Percentiles rank a stretch among this genome's conserved stretches.
These are phyloP conservation scores for Amphiura filiformis DNA, from an alignment of 35 echinoderm and acorn worm species.

Conservation along the genomic window DNA sequence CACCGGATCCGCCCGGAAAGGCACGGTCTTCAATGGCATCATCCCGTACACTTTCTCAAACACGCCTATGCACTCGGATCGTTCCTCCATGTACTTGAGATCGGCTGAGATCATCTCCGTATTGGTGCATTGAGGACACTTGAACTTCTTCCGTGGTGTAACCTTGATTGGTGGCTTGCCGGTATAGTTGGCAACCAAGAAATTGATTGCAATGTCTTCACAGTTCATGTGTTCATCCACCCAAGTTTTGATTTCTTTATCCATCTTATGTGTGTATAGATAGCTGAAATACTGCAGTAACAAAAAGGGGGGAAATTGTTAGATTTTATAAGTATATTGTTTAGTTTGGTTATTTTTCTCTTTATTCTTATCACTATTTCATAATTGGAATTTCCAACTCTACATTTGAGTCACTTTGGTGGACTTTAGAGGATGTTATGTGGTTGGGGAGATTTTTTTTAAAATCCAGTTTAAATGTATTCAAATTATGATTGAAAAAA, in stretches of 20 bases:
- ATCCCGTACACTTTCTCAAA: constrained; percentile 83
- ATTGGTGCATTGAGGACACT: constrained; percentile 91
- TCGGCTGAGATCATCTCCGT: constrained; percentile 86
- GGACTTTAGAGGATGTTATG: no score
- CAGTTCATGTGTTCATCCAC: constrained; percentile 99
- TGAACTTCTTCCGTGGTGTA: constrained; percentile 96
- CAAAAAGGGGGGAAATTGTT: no score
- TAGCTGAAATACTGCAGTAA: constrained; percentile 87
- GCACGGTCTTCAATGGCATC: constrained; percentile 94
- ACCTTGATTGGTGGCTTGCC: constrained; percentile 99
- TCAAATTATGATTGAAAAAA: no score
- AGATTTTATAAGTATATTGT: not conserved
- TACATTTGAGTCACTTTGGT: not conserved
- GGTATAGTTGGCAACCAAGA: constrained; percentile 83
- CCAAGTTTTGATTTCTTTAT: constrained; percentile 78
- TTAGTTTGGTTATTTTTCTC: not conserved
- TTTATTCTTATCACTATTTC: not conserved
- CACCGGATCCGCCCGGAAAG: constrained; percentile 89
- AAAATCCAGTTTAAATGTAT: no score
- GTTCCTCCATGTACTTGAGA: constrained; percentile 88
- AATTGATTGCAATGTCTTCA: constrained; percentile 99
- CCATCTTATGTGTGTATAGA: constrained; percentile 93
- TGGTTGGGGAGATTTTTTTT: no score
- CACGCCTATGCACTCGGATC: constrained; percentile 85
- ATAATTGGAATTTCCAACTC: not conserved